phyloP scores from a whole-genome alignment of 2,113 vertebrate species.

The Nycticebus coucang region DNA sequence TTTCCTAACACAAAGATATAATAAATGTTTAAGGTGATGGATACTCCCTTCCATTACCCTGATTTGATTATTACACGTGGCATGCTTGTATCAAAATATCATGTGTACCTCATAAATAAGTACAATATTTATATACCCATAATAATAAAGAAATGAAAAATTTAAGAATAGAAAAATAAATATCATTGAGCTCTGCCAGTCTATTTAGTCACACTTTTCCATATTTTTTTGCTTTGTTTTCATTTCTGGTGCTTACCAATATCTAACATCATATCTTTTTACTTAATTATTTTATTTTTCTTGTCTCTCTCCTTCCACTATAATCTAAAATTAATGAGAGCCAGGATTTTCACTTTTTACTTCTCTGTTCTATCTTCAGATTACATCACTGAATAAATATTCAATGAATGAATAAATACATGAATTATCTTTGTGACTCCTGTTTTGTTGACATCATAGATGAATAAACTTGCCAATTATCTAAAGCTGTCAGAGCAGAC shows the following conservation, averaged over 20 bases:
- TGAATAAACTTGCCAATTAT: slow-evolving; percentile 9
- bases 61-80: no score
- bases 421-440: neutral
- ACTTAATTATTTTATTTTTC: neutral
- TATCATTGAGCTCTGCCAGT: neutral
- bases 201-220: neutral
- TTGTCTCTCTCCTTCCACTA: neutral
- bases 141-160: no score
- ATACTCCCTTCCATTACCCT: no score
- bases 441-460: neutral
- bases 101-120: no score
- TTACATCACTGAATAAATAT: neutral
- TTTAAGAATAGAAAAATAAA: no score
- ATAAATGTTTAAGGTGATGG: no score
- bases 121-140: no score
- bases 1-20: no score
- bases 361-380: neutral
- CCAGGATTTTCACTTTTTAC: neutral
- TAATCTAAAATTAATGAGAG: neutral
- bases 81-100: no score
- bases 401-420: neutral
- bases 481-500: neutral
- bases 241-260: neutral
- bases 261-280: neutral
- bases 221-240: neutral